Evolutionary conservation across 2,113 vertebrate genomes (phyloP).

Genomic region (Hippolais icterina): DNA sequence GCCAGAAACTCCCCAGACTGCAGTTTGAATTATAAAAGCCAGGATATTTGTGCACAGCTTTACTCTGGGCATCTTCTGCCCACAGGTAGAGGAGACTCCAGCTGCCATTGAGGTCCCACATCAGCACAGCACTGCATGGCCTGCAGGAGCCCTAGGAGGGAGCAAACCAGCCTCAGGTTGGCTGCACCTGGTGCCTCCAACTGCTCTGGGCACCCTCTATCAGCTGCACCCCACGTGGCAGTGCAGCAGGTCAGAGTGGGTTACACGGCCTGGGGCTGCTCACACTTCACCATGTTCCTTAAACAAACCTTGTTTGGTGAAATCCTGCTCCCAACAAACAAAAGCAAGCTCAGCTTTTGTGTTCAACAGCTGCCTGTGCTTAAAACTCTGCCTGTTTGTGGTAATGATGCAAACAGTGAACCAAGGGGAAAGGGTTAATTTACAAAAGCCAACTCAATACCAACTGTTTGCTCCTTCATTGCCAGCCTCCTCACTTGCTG

Average conservation of each 20-base stretch:
- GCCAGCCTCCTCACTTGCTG: background rate
- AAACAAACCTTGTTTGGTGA: background rate
- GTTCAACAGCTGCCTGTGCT: background rate
- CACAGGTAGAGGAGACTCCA: background rate
- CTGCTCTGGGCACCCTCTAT: rapidly evolving
- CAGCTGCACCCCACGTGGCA: background rate
- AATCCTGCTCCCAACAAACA: background rate
- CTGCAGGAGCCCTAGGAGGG: background rate
- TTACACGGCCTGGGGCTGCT: background rate
- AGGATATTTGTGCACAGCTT: background rate
- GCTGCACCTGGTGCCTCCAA: background rate
- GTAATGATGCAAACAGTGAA: background rate
- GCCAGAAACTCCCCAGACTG: background rate
- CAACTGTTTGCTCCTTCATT: background rate
- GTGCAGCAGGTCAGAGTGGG: background rate
- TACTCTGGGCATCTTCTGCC: background rate
- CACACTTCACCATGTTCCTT: background rate
- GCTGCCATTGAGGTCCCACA: background rate
- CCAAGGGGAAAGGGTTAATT: background rate
- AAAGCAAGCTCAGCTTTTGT: background rate
- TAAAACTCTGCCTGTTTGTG: background rate
- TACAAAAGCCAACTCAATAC: background rate
- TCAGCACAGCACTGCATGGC: background rate
- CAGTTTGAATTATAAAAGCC: background rate
- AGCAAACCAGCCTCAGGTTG: background rate